Conservation (phyloP, 2,888 invertebrate species). For the Mythimna ferrago region DNA sequence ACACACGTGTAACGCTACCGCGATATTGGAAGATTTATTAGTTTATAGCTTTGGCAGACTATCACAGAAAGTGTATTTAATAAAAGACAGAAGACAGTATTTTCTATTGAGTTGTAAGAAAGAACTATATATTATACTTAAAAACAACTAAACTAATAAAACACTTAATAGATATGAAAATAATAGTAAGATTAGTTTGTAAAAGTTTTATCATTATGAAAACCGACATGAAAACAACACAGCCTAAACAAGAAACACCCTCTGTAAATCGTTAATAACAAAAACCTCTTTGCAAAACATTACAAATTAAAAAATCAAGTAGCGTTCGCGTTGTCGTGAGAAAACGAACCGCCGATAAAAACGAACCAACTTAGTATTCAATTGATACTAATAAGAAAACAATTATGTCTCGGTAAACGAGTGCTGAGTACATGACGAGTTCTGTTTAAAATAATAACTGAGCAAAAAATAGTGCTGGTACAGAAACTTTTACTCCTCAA, state of each 20-base stretch:
- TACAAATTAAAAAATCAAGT: conserved; percentile 43
- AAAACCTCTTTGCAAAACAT: conserved; percentile 21
- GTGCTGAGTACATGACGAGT: conserved; percentile 45
- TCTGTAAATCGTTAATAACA: background rate
- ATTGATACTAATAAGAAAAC: conserved; percentile 64
- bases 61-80: too few species aligned
- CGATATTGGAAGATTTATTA: too few species aligned
- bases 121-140: too few species aligned
- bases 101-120: too few species aligned
- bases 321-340: conserved; percentile 50
- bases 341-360: conserved; percentile 49
- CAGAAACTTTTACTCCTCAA: background rate
- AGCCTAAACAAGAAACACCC: background rate
- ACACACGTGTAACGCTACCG: too few species aligned
- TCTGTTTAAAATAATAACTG: conserved; percentile 42
- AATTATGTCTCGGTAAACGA: conserved; percentile 57
- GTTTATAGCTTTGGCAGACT: too few species aligned
- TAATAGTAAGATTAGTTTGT: too few species aligned
- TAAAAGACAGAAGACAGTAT: too few species aligned
- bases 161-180: too few species aligned
- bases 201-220: too few species aligned
- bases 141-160: too few species aligned
- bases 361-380: conserved; percentile 54
- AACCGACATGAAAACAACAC: background rate
- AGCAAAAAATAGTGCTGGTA: conserved; percentile 36